Percentiles rank a stretch among this genome's conserved stretches.
These are phyloP conservation scores for Neogobius melanostomus DNA, from an alignment of 2,113 vertebrate genomes.

Conservation along the genomic window DNA sequence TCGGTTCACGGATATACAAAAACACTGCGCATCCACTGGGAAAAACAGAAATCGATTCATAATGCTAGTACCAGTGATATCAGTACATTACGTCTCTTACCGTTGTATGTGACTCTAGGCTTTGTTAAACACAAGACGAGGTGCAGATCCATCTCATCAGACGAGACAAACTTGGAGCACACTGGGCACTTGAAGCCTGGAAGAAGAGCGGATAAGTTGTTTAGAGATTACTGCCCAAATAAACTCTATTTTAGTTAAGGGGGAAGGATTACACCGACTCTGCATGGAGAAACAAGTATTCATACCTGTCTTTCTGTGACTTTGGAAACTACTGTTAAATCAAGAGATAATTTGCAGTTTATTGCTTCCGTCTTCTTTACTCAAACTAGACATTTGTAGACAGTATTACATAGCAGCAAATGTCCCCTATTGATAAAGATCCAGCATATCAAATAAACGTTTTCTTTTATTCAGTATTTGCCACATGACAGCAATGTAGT, in stretches of 20 bases:
- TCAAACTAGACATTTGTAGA: no score
- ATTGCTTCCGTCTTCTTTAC: neutral
- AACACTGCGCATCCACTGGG: no score
- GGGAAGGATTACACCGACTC: no score
- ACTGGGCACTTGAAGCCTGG: conserved; percentile 95
- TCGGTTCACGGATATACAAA: no score
- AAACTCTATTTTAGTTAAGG: neutral
- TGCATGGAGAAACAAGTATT: neutral
- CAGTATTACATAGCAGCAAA: no score
- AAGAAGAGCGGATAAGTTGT: conserved; percentile 1
- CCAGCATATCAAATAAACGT: neutral
- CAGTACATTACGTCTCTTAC: conserved; percentile 71
- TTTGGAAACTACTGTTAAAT: neutral
- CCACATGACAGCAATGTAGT: neutral
- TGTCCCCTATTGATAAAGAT: neutral
- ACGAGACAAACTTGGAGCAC: conserved; percentile 94
- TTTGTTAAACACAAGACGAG: conserved; percentile 96
- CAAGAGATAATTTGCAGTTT: neutral
- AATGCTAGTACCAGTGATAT: no score
- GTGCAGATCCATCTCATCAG: conserved; percentile 96
- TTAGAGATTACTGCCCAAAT: neutral
- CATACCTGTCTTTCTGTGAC: neutral
- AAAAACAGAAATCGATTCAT: no score
- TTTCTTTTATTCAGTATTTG: neutral
- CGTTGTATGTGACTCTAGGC: conserved; percentile 95